These are phyloP conservation scores for Reinhardtius hippoglossoides DNA, from an alignment of 2,113 vertebrate genomes.

Conservation along the genomic window DNA sequence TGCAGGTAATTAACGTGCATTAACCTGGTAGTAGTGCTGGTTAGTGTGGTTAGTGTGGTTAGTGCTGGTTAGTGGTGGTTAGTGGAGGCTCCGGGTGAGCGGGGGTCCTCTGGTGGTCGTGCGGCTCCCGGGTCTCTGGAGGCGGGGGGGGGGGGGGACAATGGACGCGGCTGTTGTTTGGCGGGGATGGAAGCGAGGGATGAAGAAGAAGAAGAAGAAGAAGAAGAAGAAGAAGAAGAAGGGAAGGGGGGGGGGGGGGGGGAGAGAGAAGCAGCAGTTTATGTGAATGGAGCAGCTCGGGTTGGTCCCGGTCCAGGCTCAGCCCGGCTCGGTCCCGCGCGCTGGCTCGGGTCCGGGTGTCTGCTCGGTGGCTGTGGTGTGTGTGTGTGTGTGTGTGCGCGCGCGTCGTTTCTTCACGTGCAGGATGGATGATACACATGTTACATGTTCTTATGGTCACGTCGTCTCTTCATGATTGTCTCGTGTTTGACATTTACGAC, in stretches of 20 bases:
- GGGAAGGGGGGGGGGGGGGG: too few relatives aligned
- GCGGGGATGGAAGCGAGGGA: not conserved
- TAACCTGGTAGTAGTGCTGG: not conserved
- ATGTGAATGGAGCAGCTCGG: not conserved
- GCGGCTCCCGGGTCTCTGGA: not conserved
- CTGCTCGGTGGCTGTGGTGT: not conserved
- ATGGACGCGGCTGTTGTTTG: conserved; percentile 49
- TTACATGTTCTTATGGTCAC: not conserved
- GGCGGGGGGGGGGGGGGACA: conserved; percentile 53
- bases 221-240: not conserved
- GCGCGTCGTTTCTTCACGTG: not conserved
- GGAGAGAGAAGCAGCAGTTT: not conserved
- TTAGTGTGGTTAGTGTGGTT: not conserved
- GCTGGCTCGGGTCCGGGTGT: not conserved
- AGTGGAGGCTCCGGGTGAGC: not conserved
- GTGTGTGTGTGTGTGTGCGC: not conserved
- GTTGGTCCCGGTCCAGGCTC: not conserved
- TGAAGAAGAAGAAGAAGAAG: not conserved
- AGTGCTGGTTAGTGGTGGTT: too few relatives aligned
- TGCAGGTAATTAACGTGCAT: conserved; percentile 39
- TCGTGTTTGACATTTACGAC: not conserved
- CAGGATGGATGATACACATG: not conserved
- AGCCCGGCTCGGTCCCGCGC: too few relatives aligned
- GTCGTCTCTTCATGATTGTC: not conserved
- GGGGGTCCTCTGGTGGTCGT: not conserved